Percentiles rank a stretch among this genome's conserved stretches.
phyloP scores from a whole-genome alignment of 2,797 vertebrate species.

The Simalia tracyae region DNA sequence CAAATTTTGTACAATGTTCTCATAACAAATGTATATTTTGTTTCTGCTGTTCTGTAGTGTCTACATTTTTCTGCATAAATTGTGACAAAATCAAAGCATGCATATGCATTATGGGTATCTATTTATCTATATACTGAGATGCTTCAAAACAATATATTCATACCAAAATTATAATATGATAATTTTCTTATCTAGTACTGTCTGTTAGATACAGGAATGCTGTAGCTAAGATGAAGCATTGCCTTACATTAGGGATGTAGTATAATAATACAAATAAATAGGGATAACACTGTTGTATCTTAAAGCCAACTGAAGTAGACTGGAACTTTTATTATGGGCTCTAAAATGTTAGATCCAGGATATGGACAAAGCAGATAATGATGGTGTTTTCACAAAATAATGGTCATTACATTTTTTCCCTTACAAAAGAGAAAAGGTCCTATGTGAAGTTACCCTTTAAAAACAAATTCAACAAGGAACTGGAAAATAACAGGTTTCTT shows the following conservation, averaged over 20 bases:
- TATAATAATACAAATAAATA: background rate
- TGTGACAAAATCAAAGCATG: background rate
- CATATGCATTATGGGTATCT: background rate
- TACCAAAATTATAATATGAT: background rate
- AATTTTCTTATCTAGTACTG: background rate
- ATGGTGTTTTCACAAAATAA: background rate
- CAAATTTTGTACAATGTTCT: background rate
- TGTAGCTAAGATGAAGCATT: background rate
- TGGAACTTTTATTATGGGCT: background rate
- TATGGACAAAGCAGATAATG: background rate
- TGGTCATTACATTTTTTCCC: background rate
- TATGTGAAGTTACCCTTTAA: background rate
- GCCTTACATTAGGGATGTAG: background rate
- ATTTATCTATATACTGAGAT: background rate
- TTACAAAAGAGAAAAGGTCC: background rate
- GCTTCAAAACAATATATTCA: background rate
- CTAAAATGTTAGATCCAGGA: background rate
- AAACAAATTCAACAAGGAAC: background rate
- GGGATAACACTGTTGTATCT: background rate
- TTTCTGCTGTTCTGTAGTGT: background rate
- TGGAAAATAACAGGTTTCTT: background rate
- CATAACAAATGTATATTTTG: background rate
- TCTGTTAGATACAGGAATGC: background rate
- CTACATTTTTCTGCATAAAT: background rate
- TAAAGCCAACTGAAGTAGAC: background rate